Evolutionary conservation across 64 coral and sea anemone genomes (phyloP).

Genomic region (Catalaphyllia jardinei): DNA sequence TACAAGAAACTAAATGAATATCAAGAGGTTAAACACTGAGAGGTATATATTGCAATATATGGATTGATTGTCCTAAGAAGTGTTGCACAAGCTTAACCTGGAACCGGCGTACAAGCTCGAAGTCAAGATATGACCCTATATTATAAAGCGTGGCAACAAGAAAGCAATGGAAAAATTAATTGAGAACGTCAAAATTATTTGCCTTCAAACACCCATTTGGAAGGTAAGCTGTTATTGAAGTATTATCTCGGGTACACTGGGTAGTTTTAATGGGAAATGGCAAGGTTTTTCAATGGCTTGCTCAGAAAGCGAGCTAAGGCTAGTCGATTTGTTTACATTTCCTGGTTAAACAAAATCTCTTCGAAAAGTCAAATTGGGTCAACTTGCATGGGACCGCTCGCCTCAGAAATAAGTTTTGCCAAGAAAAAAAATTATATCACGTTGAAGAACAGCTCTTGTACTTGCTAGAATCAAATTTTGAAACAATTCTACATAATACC

Average conservation of each 20-base stretch:
- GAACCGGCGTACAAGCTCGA: slow-evolving; percentile 31
- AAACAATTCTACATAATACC: no score
- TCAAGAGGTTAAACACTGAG: no score
- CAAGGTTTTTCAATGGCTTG: slow-evolving; percentile 17
- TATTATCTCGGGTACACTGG: slow-evolving; percentile 20
- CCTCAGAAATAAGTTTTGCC: slow-evolving; percentile 27
- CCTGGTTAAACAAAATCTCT: slow-evolving; percentile 31
- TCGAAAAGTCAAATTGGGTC: slow-evolving; percentile 46
- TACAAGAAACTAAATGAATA: no score
- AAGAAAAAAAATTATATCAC: slow-evolving; percentile 32
- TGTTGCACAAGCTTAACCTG: slow-evolving; percentile 16
- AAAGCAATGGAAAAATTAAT: slow-evolving; percentile 21
- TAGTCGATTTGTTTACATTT: slow-evolving; percentile 24
- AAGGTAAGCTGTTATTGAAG: slow-evolving; percentile 28
- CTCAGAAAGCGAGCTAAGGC: slow-evolving; percentile 39
- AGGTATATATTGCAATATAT: no score
- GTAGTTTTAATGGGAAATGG: slow-evolving; percentile 25
- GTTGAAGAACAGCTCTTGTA: no score
- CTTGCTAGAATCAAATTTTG: no score
- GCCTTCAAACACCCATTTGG: slow-evolving; percentile 44
- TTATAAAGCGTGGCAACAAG: not conserved
- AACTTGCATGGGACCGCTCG: slow-evolving; percentile 23
- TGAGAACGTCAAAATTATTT: slow-evolving; percentile 35
- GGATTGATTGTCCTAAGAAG: no score
- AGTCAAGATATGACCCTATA: slow-evolving; percentile 32